Evolutionary conservation across 2,797 vertebrate species (phyloP), one percentile per base, ranked within the genome.

Genomic region (Myotis pilosus): DNA sequence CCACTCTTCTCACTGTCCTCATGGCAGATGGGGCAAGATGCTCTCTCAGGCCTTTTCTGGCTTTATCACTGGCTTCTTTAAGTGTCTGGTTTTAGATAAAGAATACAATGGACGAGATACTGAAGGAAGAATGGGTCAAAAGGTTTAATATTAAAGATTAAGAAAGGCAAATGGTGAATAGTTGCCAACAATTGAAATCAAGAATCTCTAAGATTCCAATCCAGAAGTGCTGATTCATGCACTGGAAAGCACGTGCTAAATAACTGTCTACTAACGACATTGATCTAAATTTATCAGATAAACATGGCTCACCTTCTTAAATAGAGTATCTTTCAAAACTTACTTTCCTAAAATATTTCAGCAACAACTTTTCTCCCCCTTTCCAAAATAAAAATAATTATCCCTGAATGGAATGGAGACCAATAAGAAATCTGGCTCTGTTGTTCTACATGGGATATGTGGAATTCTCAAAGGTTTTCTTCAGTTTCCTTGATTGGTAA

Each of bases 391-490:
- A 62, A 96, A 90, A n/a, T 80, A 71, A 80, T 25, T 23, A 68
- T 87, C n/a, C 69, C 96, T 92, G 15, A 95, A 87, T 5, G 57
- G 17, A 76, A 93, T 23, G 5, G 79, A 92, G 8, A 85, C 55
- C 33, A 90, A 36, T 83, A 91, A 55, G 2, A 74, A 82, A 72
- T 83, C 8, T 82, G 10, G 4, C 38, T 92, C 28, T 93, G 23
- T 82, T 92, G 49, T 76, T 84, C 13, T 86, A 16, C 49, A 22
- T 75, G 25, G 28, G 91, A 28, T 53, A 36, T 33, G 53, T 69
- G 20, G 36, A 71, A 41, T 81, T 82, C 44, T 95, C 78, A 44
- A 86, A 90, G 84, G 5, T 47, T 93, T 92, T 87, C 51, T 57
- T 62, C 8, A 82, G 53, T 75, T 55, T 82, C 10, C 87, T 95